Percentiles rank a stretch among this genome's conserved stretches.
Evolutionary conservation across 2,888 invertebrate species (phyloP).

Genomic region (Melanostoma scalare): DNA sequence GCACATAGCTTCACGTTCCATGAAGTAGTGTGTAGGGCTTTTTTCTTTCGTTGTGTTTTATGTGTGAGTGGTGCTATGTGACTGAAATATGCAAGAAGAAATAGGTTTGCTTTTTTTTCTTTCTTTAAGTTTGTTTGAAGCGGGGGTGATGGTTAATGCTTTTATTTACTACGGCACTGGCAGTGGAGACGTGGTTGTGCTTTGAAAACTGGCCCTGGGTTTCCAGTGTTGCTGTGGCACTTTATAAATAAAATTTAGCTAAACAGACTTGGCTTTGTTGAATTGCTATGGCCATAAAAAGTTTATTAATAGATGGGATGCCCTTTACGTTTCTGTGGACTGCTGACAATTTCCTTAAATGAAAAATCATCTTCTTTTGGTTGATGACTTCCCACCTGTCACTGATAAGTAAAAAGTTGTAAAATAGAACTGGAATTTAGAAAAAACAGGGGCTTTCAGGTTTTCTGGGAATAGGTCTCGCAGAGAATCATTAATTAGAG

Average conservation of each 20-base stretch:
- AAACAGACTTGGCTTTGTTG: too few relatives aligned
- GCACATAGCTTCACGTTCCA: conserved; percentile 72
- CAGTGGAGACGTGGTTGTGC: conserved; percentile 28
- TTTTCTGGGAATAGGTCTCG: too few relatives aligned
- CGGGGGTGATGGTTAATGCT: conserved; percentile 62
- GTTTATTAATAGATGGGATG: too few relatives aligned
- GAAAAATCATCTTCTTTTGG: too few relatives aligned
- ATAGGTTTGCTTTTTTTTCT: conserved; percentile 18
- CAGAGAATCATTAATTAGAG: too few relatives aligned
- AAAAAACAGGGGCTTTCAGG: too few relatives aligned
- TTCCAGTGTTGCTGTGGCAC: conserved; percentile 56
- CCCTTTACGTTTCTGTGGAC: too few relatives aligned
- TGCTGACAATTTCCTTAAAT: too few relatives aligned
- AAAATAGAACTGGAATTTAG: too few relatives aligned
- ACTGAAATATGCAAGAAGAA: conserved; percentile 79
- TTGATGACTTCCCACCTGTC: too few relatives aligned
- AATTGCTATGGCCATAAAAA: too few relatives aligned
- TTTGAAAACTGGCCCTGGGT: conserved; percentile 39
- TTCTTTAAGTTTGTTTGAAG: conserved; percentile 2
- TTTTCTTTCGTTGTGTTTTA: conserved; percentile 58
- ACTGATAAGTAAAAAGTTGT: too few relatives aligned
- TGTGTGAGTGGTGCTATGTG: conserved; percentile 78
- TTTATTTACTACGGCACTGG: conserved; percentile 61
- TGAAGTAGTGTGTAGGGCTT: conserved; percentile 46
- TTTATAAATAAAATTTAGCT: background rate